Conservation (phyloP, 2,888 invertebrate genomes). For the Acheta domesticus region DNA sequence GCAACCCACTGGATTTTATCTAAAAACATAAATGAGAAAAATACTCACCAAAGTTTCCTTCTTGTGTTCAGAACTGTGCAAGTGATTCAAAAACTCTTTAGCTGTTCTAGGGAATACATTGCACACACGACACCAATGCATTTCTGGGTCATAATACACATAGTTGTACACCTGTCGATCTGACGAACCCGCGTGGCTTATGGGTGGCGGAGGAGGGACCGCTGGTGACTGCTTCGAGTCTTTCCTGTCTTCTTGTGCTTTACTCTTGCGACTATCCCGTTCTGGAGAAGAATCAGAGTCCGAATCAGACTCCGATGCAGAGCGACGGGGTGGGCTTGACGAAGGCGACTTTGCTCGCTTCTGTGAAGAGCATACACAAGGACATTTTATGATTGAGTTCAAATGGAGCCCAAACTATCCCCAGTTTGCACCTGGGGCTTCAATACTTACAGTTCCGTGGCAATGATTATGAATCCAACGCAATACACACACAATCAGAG, state of each 20-base stretch:
- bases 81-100: slow-evolving; percentile 78
- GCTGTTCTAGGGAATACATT: slow-evolving; percentile 83
- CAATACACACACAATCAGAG: not conserved
- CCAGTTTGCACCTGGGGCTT: not conserved
- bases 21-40: not conserved
- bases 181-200: slow-evolving; percentile 39
- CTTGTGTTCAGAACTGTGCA: slow-evolving; percentile 75
- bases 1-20: not conserved
- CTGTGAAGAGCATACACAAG: slow-evolving; percentile 24
- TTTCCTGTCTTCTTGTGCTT: not conserved
- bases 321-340: slow-evolving; percentile 31
- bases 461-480: not conserved
- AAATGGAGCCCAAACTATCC: slow-evolving; percentile 12
- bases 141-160: slow-evolving; percentile 82
- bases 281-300: slow-evolving; percentile 26
- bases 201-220: slow-evolving; percentile 11
- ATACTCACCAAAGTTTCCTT: slow-evolving; percentile 49
- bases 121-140: slow-evolving; percentile 86
- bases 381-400: not conserved
- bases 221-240: not conserved
- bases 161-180: slow-evolving; percentile 57
- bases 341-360: slow-evolving; percentile 33
- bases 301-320: slow-evolving; percentile 21
- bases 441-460: not conserved
- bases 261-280: not conserved